These are phyloP conservation scores for Melanotaenia parkinsoni DNA, from an alignment of 2,797 vertebrate genomes.

Conservation along the genomic window DNA sequence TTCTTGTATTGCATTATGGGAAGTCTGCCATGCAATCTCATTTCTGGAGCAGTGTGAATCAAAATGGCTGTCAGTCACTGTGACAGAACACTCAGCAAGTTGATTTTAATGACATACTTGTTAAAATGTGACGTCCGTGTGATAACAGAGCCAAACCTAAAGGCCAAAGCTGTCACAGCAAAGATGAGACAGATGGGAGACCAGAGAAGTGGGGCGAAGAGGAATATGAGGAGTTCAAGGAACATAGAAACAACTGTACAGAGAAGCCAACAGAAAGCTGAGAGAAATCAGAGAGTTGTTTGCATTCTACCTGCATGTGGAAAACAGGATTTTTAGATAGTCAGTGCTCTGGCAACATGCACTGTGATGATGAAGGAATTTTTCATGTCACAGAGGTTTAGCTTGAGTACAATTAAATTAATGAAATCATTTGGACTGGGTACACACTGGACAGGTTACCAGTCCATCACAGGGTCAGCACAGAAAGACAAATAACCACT, in stretches of 20 bases:
- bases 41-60: constrained; percentile 45
- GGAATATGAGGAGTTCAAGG: constrained; percentile 20
- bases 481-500: no score
- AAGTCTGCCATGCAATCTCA: constrained; percentile 40
- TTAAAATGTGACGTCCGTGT: constrained; percentile 63
- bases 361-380: neutral
- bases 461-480: no score
- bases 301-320: neutral
- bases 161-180: constrained; percentile 76
- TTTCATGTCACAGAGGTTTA: neutral
- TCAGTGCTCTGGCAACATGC: neutral
- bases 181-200: constrained; percentile 21
- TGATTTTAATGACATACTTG: constrained; percentile 59
- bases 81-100: constrained; percentile 40
- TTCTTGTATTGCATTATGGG: constrained; percentile 61
- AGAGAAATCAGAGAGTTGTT: neutral
- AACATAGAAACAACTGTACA: constrained; percentile 10
- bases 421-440: neutral
- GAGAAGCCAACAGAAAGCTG: neutral
- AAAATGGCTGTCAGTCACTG: constrained; percentile 71
- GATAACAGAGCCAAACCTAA: constrained; percentile 62
- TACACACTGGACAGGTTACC: no score
- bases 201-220: neutral
- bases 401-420: neutral
- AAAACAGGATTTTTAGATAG: neutral